Percentiles rank a stretch among this genome's conserved stretches.
These are phyloP conservation scores for Thera obeliscata DNA, from an alignment of 2,888 invertebrate species.

Conservation along the genomic window DNA sequence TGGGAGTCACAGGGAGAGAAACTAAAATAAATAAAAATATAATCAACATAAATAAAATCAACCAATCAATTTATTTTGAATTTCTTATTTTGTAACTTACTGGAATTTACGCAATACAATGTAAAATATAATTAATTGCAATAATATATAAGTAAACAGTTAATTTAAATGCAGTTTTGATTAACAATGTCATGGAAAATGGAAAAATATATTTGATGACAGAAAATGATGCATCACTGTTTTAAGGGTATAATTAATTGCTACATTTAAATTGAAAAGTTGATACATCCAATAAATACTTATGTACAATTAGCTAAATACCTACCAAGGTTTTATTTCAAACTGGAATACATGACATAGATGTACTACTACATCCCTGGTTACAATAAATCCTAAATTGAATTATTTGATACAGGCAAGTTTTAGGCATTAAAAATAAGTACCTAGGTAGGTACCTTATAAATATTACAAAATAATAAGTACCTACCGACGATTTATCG, in stretches of 20 bases:
- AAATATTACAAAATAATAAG: background rate
- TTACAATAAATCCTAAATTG: conserved; percentile 63
- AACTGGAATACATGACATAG: conserved; percentile 54
- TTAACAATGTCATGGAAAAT: conserved; percentile 81
- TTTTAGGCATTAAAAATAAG: conserved; percentile 68
- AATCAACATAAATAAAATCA: conserved; percentile 63
- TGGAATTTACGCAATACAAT: conserved; percentile 82
- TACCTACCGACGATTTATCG: background rate
- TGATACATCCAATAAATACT: background rate
- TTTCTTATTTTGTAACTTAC: conserved; percentile 75
- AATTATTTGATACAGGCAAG: conserved; percentile 73
- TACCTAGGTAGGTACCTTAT: background rate
- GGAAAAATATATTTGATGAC: conserved; percentile 60
- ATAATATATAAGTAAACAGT: conserved; percentile 71
- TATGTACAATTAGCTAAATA: conserved; percentile 45
- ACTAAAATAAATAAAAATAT: conserved; percentile 28
- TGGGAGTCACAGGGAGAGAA: background rate
- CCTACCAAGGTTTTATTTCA: conserved; percentile 47
- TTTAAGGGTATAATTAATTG: conserved; percentile 39
- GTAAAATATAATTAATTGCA: conserved; percentile 73
- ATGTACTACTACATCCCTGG: conserved; percentile 51
- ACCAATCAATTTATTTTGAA: conserved; percentile 80
- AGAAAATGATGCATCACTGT: conserved; percentile 11
- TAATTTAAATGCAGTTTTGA: conserved; percentile 79
- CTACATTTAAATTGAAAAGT: conserved; percentile 3